Percentiles rank a stretch among this genome's conserved stretches.
Evolutionary conservation across 2,113 vertebrate genomes (phyloP).

Genomic region (Sander lucioperca): DNA sequence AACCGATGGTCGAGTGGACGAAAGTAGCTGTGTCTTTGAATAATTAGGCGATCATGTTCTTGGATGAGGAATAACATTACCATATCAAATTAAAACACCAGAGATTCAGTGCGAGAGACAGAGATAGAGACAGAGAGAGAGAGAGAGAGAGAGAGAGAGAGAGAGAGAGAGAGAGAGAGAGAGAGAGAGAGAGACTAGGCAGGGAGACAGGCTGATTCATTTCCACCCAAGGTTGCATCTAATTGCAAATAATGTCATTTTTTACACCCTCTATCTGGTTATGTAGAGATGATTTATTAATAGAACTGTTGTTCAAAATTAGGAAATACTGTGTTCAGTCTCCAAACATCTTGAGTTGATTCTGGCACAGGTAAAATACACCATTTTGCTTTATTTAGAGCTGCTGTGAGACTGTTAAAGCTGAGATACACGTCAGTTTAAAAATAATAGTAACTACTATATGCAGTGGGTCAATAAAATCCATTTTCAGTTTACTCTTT

Average conservation of each 20-base stretch:
- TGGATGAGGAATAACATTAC: constrained; percentile 43
- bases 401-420: neutral
- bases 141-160: constrained; percentile 6
- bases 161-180: neutral
- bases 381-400: neutral
- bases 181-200: neutral
- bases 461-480: neutral
- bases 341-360: neutral
- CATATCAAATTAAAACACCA: constrained; percentile 35
- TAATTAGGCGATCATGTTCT: constrained; percentile 53
- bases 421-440: neutral
- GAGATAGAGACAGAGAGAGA: neutral
- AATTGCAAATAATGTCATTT: neutral
- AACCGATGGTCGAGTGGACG: constrained; percentile 31
- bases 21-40: constrained; percentile 36
- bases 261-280: constrained; percentile 9
- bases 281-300: neutral
- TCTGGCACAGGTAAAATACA: neutral
- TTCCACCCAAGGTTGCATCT: neutral
- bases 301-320: constrained; percentile 3
- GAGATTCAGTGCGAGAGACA: constrained; percentile 22
- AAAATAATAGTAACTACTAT: neutral
- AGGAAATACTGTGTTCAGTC: neutral
- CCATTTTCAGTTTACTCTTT: neutral
- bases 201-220: constrained; percentile 1